Percentiles rank a stretch among this genome's conserved stretches.
phyloP scores from a whole-genome alignment of 2,888 invertebrate species.

The Hirtodrosophila confusa region DNA sequence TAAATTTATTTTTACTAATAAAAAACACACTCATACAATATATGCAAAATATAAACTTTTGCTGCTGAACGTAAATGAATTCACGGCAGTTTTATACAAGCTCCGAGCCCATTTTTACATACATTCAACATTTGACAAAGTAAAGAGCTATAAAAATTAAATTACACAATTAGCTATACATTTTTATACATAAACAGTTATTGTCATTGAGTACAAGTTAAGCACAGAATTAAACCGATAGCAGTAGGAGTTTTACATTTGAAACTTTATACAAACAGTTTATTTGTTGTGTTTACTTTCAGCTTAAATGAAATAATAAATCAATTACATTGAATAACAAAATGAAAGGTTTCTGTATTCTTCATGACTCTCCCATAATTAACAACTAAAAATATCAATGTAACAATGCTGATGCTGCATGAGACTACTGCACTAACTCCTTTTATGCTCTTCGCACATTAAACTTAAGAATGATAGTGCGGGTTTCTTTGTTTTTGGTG shows the following conservation, averaged over 20 bases:
- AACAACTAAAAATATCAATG: conserved; percentile 68
- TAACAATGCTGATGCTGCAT: conserved; percentile 57
- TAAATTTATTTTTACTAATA: conserved; percentile 61
- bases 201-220: conserved; percentile 57
- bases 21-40: conserved; percentile 59
- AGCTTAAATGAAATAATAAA: conserved; percentile 59
- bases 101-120: conserved; percentile 13
- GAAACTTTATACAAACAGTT: conserved; percentile 41
- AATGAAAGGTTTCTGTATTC: conserved; percentile 41
- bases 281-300: conserved; percentile 51
- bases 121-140: conserved; percentile 20
- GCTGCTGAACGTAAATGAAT: conserved; percentile 49
- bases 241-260: conserved; percentile 33
- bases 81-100: conserved; percentile 37
- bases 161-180: conserved; percentile 18
- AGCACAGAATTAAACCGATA: conserved; percentile 20
- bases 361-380: conserved; percentile 43
- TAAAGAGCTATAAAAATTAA: conserved; percentile 20
- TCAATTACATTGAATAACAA: conserved; percentile 65
- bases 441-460: conserved; percentile 23
- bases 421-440: conserved; percentile 25
- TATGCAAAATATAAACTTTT: conserved; percentile 40
- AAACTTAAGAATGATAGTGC: conserved; percentile 48
- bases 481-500: conserved; percentile 34
- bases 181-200: conserved; percentile 46